phyloP scores from a whole-genome alignment of 2,797 vertebrate species.

The Balearica regulorum region DNA sequence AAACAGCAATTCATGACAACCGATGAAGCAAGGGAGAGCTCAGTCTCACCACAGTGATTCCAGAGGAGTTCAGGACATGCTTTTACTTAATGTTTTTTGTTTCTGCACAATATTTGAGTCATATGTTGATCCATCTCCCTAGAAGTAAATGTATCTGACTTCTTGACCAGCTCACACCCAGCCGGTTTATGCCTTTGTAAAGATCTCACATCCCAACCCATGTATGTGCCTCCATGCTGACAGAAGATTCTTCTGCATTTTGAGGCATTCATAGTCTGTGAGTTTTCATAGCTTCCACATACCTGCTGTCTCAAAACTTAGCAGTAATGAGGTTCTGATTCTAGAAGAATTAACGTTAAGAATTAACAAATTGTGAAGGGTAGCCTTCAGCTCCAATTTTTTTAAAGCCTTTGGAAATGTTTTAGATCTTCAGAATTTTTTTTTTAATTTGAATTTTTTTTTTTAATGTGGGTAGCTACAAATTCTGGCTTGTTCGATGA shows the following conservation, averaged over 20 bases:
- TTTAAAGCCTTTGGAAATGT: background rate
- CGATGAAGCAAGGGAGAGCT: background rate
- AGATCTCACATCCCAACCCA: background rate
- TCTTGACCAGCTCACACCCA: background rate
- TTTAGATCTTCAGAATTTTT: background rate
- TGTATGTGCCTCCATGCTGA: background rate
- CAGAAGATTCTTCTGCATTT: background rate
- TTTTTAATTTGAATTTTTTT: background rate
- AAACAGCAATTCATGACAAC: background rate
- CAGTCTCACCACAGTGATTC: background rate
- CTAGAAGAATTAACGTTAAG: background rate
- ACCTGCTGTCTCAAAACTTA: background rate
- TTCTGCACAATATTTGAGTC: background rate
- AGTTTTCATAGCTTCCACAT: background rate
- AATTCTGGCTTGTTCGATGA: background rate
- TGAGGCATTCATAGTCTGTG: background rate
- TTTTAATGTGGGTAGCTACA: background rate
- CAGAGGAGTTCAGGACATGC: background rate
- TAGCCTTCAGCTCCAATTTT: background rate
- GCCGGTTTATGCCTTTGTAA: background rate
- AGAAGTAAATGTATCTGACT: background rate
- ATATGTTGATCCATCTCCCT: background rate
- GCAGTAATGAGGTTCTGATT: background rate
- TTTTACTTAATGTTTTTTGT: background rate
- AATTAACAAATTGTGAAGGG: background rate